These are phyloP conservation scores for Mareca penelope DNA, from an alignment of 2,797 vertebrate genomes.

Conservation along the genomic window DNA sequence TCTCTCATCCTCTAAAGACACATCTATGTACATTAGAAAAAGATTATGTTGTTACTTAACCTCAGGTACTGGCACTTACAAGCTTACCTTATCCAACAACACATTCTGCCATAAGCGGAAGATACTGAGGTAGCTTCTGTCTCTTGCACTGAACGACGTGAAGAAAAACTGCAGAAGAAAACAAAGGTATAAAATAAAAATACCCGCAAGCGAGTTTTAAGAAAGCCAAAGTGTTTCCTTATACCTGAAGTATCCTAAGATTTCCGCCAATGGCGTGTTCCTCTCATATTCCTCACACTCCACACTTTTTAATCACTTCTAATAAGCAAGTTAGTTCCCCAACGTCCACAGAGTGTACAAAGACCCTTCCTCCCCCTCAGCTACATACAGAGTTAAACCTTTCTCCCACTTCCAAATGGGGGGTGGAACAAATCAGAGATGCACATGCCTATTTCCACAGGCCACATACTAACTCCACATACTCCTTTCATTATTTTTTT, in stretches of 20 bases:
- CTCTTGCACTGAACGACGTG: slow-evolving; percentile 90
- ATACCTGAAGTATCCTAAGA: neutral
- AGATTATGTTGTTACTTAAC: neutral
- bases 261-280: neutral
- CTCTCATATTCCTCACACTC: neutral
- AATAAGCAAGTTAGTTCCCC: neutral
- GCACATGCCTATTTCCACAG: neutral
- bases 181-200: neutral
- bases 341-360: neutral
- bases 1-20: neutral
- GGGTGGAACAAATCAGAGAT: neutral
- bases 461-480: neutral
- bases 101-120: slow-evolving; percentile 95
- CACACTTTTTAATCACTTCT: neutral
- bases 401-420: neutral
- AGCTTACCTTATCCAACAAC: slow-evolving; percentile 87
- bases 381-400: neutral
- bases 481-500: neutral
- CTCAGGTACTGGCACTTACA: neutral
- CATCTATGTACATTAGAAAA: neutral
- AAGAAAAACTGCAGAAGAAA: slow-evolving; percentile 86
- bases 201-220: neutral
- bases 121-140: slow-evolving; percentile 89
- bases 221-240: neutral
- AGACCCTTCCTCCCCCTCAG: neutral